Conservation (phyloP, 2,888 invertebrate species). For the Drosophila infuscata region DNA sequence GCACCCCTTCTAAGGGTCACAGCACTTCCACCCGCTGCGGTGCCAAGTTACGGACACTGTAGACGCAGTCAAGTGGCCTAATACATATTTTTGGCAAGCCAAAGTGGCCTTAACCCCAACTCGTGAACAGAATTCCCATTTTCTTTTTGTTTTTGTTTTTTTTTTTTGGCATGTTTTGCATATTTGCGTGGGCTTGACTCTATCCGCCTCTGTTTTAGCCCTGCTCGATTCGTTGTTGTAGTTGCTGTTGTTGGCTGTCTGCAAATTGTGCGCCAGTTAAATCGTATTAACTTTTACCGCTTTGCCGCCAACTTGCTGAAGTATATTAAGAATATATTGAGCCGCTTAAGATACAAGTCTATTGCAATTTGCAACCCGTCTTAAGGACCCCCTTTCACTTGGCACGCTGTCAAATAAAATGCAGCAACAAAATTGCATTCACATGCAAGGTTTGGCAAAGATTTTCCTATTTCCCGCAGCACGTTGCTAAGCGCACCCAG, state of each 20-base stretch:
- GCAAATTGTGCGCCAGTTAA: slow-evolving; percentile 73
- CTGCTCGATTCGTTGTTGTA: neutral
- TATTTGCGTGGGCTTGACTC: slow-evolving; percentile 53
- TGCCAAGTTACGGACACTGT: slow-evolving; percentile 3
- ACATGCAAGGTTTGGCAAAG: slow-evolving; percentile 58
- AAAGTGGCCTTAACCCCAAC: slow-evolving; percentile 60
- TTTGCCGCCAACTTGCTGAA: slow-evolving; percentile 68
- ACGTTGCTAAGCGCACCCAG: slow-evolving; percentile 42
- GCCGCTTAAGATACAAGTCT: slow-evolving; percentile 76
- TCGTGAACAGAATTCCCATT: slow-evolving; percentile 36
- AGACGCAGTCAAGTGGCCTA: slow-evolving; percentile 74
- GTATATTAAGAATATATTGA: slow-evolving; percentile 79
- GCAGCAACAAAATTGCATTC: slow-evolving; percentile 55
- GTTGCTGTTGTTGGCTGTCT: slow-evolving; percentile 43
- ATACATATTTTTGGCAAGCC: slow-evolving; percentile 75
- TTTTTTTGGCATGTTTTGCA: slow-evolving; percentile 65
- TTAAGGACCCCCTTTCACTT: slow-evolving; percentile 20
- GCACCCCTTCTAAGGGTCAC: slow-evolving; percentile 20
- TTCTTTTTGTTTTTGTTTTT: neutral
- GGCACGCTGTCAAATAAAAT: slow-evolving; percentile 63
- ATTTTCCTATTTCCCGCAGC: slow-evolving; percentile 15
- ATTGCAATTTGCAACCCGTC: slow-evolving; percentile 55
- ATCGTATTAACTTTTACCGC: slow-evolving; percentile 78
- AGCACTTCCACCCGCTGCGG: slow-evolving; percentile 4
- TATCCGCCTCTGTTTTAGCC: neutral